Evolutionary conservation across 2,113 vertebrate genomes (phyloP).

Genomic region (Struthio camelus): DNA sequence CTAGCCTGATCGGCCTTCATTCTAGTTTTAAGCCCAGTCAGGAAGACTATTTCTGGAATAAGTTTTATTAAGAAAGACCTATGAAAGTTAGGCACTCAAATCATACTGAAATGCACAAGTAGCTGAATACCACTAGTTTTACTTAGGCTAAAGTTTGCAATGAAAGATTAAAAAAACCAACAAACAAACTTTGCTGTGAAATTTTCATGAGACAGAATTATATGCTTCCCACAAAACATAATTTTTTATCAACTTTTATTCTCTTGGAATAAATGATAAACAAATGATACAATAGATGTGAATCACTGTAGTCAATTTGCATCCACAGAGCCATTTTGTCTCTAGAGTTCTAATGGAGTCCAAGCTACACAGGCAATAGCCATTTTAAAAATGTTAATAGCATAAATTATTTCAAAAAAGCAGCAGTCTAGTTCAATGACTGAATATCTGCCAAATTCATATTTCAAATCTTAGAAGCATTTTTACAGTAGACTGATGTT

Average conservation of each 20-base stretch:
- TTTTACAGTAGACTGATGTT: background rate
- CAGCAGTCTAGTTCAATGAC: background rate
- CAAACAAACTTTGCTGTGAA: background rate
- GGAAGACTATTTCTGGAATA: background rate
- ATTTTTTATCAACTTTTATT: background rate
- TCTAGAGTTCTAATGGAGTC: background rate
- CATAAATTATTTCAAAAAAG: background rate
- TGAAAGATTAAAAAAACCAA: background rate
- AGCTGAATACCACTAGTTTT: background rate
- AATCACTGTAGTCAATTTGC: background rate
- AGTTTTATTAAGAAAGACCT: background rate
- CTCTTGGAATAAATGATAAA: rapidly evolving
- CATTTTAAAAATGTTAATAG: background rate
- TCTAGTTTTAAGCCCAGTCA: background rate
- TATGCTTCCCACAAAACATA: background rate
- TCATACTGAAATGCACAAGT: background rate
- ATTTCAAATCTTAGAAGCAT: background rate
- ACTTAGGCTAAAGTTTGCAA: no score
- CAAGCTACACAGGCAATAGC: background rate
- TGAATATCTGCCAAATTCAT: background rate
- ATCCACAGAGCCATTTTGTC: background rate
- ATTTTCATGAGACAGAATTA: background rate
- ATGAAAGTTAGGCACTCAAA: background rate
- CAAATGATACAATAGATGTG: background rate
- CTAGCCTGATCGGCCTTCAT: background rate